Conservation (phyloP, 2,797 vertebrate species). For the Microtus agrestis region DNA sequence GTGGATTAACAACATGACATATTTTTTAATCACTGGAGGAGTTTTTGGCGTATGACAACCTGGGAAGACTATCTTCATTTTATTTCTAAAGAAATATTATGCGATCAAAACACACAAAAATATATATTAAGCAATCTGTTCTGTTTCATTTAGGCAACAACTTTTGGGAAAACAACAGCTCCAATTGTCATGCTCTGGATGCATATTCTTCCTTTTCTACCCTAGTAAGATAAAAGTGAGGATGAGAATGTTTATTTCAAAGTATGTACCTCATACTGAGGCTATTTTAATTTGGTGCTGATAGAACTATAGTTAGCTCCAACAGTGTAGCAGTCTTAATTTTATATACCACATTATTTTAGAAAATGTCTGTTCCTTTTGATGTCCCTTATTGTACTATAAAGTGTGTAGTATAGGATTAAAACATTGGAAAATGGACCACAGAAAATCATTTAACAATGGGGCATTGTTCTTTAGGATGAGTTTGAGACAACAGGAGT, state of each 20-base stretch:
- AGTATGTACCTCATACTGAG: not conserved
- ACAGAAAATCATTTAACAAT: not conserved
- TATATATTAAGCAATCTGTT: not conserved
- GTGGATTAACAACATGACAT: not conserved
- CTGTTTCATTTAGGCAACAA: not conserved
- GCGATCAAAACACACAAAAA: not conserved
- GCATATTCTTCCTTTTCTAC: not conserved
- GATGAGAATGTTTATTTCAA: slow-evolving; percentile 2
- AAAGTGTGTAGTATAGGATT: not conserved
- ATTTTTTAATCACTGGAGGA: not conserved
- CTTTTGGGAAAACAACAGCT: not conserved
- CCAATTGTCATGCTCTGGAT: not conserved
- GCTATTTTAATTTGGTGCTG: not conserved
- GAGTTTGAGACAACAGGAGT: not conserved
- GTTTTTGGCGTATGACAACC: not conserved
- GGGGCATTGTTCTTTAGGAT: slow-evolving; percentile 7
- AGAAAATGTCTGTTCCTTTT: not conserved
- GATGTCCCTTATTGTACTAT: slow-evolving; percentile 38
- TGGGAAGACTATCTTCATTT: not conserved
- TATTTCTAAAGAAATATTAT: not conserved
- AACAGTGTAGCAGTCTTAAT: not conserved
- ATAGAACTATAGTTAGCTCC: slow-evolving; percentile 8
- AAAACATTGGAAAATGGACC: not conserved
- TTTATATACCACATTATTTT: slow-evolving; percentile 36
- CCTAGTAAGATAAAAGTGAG: not conserved